These are phyloP conservation scores for Aplysina aerophoba DNA, from an alignment of 37 sponge, comb jelly and placozoan genomes.

Conservation along the genomic window DNA sequence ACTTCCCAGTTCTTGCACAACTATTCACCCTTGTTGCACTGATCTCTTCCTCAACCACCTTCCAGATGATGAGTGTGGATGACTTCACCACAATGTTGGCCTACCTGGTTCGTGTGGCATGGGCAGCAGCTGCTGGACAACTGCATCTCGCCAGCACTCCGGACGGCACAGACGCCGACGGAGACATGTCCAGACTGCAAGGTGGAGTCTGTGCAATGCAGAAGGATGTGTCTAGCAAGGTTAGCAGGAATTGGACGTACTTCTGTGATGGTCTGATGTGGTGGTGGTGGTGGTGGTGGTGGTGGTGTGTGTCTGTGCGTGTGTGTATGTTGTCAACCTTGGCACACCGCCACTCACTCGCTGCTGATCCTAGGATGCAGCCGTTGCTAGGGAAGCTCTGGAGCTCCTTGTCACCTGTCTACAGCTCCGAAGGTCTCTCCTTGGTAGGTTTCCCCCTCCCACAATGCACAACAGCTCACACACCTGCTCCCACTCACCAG, in stretches of 20 bases:
- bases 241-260: background rate
- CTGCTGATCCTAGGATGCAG: slow-evolving; percentile 62
- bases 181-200: background rate
- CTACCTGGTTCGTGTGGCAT: slow-evolving; percentile 73
- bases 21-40: too few species aligned
- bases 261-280: too few species aligned
- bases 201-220: slow-evolving; percentile 4
- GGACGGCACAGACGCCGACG: background rate
- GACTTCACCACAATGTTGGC: slow-evolving; percentile 70
- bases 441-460: slow-evolving; percentile 30
- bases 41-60: too few species aligned
- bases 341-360: background rate
- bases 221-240: slow-evolving; percentile 31
- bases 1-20: too few species aligned
- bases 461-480: too few species aligned
- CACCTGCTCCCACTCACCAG: too few species aligned
- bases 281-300: background rate
- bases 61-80: slow-evolving; percentile 75
- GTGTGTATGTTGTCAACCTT: background rate
- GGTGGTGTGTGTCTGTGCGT: background rate
- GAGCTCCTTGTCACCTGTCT: slow-evolving; percentile 83
- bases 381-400: slow-evolving; percentile 74
- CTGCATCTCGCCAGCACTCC: slow-evolving; percentile 70
- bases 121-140: slow-evolving; percentile 82
- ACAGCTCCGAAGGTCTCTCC: slow-evolving; percentile 57